Conservation (phyloP, 2,888 invertebrate species). For the Heliconius erato region DNA sequence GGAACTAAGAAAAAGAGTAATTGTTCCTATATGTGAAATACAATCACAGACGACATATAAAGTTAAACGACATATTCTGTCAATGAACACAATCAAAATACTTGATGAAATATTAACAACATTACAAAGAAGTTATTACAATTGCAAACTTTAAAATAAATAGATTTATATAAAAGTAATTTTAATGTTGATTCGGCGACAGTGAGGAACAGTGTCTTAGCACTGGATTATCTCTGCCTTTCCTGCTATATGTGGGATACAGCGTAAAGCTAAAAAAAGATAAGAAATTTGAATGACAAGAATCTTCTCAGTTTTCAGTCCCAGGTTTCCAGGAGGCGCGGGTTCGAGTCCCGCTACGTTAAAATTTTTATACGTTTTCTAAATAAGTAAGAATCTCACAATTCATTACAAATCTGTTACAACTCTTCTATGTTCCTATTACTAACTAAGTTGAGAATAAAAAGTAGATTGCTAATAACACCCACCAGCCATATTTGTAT, state of each 20-base stretch:
- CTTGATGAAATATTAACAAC: neutral
- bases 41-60: too few relatives aligned
- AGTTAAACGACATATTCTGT: too few relatives aligned
- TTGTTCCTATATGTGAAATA: neutral
- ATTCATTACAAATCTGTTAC: neutral
- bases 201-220: too few relatives aligned
- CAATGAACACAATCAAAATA: too few relatives aligned
- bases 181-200: neutral
- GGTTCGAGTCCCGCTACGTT: too few relatives aligned
- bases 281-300: neutral
- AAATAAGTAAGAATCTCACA: too few relatives aligned
- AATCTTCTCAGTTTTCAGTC: too few relatives aligned
- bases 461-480: slow-evolving; percentile 7
- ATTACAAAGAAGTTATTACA: neutral
- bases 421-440: neutral
- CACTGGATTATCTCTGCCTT: too few relatives aligned
- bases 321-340: too few relatives aligned
- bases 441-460: slow-evolving; percentile 3
- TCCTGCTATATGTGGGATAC: too few relatives aligned
- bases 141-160: neutral
- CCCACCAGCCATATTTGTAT: slow-evolving; percentile 27
- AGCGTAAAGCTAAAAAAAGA: too few relatives aligned
- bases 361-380: too few relatives aligned
- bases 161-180: neutral
- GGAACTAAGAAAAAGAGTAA: neutral